phyloP scores from a whole-genome alignment of 2,888 invertebrate genomes.

The Zygothrica quintamaculata region DNA sequence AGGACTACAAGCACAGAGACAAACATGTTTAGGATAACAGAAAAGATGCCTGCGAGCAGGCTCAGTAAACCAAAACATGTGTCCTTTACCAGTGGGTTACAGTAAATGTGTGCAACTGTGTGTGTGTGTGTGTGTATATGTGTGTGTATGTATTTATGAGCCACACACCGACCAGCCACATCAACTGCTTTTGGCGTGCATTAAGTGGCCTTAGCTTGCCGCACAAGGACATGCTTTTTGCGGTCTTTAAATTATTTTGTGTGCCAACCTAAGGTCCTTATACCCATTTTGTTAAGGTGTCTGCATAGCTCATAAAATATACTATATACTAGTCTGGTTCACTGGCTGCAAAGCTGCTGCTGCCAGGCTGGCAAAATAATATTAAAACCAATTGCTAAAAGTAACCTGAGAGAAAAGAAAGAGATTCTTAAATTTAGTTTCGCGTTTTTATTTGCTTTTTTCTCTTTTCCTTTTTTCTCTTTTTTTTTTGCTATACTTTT shows the following conservation, averaged over 20 bases:
- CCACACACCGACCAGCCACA: slow-evolving; percentile 39
- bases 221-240: slow-evolving; percentile 78
- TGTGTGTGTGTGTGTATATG: slow-evolving; percentile 29
- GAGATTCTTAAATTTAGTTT: slow-evolving; percentile 37
- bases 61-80: slow-evolving; percentile 74
- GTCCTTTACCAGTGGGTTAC: slow-evolving; percentile 66
- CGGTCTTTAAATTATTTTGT: slow-evolving; percentile 72
- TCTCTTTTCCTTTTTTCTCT: not conserved
- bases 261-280: not conserved
- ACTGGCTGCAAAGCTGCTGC: slow-evolving; percentile 21
- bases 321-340: slow-evolving; percentile 54
- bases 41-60: slow-evolving; percentile 74
- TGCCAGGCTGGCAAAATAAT: slow-evolving; percentile 26
- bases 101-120: slow-evolving; percentile 14
- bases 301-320: slow-evolving; percentile 62
- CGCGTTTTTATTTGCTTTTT: slow-evolving; percentile 2
- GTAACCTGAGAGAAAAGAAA: slow-evolving; percentile 15
- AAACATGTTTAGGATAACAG: slow-evolving; percentile 54
- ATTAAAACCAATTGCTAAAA: slow-evolving; percentile 42
- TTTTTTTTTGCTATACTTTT: too few species aligned
- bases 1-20: slow-evolving; percentile 63
- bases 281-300: slow-evolving; percentile 44
- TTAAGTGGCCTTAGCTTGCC: slow-evolving; percentile 81
- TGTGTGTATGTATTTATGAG: slow-evolving; percentile 60
- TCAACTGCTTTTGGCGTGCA: slow-evolving; percentile 77